Conservation (phyloP, 2,113 vertebrate genomes). For the Suncus etruscus region DNA sequence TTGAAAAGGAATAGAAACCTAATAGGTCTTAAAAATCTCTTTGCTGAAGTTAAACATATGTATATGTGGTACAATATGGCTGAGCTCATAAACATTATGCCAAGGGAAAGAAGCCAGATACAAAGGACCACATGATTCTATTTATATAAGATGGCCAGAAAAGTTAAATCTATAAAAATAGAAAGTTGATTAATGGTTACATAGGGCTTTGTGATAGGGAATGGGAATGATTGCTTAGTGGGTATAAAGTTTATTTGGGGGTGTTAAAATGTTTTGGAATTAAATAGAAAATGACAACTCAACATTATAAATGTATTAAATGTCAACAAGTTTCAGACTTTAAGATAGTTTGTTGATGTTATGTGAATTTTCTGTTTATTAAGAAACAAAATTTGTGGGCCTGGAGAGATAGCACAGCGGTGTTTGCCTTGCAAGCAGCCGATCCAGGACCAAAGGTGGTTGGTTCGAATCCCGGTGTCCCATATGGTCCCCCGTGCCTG, state of each 20-base stretch:
- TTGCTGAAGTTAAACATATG: background rate
- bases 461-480: no score
- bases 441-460: no score
- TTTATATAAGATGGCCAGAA: background rate
- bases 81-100: background rate
- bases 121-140: background rate
- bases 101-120: slow-evolving; percentile 33
- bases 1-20: slow-evolving; percentile 49
- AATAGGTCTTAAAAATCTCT: background rate
- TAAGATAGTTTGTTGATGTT: background rate
- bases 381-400: background rate
- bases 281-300: background rate
- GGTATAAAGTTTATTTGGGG: background rate
- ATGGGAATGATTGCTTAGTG: background rate
- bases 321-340: background rate
- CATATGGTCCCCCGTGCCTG: no score
- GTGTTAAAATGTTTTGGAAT: slow-evolving; percentile 18
- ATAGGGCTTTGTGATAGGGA: background rate
- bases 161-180: background rate
- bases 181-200: background rate
- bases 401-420: no score
- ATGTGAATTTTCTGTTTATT: slow-evolving; percentile 13
- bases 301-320: background rate
- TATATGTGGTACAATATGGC: background rate
- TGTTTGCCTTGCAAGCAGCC: no score